Base-by-base conservation (phyloP, 2,113 vertebrate genomes). In the Tenebrosternarchus preto region DNA sequence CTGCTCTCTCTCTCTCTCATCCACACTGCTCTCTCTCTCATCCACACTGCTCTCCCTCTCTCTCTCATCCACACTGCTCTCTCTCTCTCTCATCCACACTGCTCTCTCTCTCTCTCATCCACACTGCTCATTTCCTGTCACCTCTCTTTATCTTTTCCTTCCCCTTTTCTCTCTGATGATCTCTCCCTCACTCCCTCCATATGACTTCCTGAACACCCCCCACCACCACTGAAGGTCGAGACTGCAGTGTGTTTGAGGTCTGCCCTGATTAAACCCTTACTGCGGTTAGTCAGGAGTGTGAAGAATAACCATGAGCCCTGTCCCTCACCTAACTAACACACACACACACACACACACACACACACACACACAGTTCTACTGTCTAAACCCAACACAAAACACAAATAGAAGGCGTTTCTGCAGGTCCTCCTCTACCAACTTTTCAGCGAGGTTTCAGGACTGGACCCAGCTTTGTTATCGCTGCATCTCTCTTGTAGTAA, bases 61-160 rank as follows among this genome's bases (percentile, higher is more conserved):
- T 36, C 64, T 67, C 31, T 19, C 3, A 1, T n/a, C n/a, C n/a
- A n/a, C n/a, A n/a, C n/a, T 66, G 15, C 15, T 57, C 39, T 74
- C 20, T 64, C 72, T 46, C 72, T 81, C 60, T 5, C 53, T 75
- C 66, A n/a, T n/a, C n/a, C n/a, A n/a, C n/a, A n/a, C n/a, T n/a
- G 33, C 20, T 27, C 43, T 74, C 61, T 53, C 20, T 50, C 46
- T 46, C 53, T 36, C 22, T 11, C 2, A 46, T 64, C 63, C 25
- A 63, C 78, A 72, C 43, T 80, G 39, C 50, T 70, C 63, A 36
- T 74, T 74, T 80, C 61, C 73, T 33, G 53, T 76, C 73, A 68
- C 39, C 22, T 76, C 66, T 46, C 43, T 69, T 59, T 76, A 68
- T 59, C 55, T 57, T 57, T 79, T 61, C 56, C 77, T 72, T 64